Conservation (phyloP, 1,140 invertebrate species). For the Drosophila sucinea region DNA sequence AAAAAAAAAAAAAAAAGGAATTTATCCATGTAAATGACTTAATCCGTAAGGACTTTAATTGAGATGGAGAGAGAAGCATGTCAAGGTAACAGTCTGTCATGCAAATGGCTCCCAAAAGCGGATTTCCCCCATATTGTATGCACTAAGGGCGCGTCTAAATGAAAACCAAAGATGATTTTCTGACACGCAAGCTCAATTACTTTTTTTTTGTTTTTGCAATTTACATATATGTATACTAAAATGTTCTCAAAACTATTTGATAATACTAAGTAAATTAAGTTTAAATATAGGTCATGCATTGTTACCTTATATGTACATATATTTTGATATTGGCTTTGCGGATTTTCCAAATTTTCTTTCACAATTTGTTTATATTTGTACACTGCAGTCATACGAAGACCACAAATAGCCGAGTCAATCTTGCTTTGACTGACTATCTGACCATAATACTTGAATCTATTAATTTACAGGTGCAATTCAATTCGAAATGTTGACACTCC, state of each 20-base stretch:
- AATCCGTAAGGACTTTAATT: constrained; percentile 55
- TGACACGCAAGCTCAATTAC: constrained; percentile 52
- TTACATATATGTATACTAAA: neutral
- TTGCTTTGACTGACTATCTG: too few relatives aligned
- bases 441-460: too few relatives aligned
- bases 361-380: too few relatives aligned
- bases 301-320: neutral
- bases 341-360: too few relatives aligned
- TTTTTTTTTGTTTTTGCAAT: neutral
- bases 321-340: too few relatives aligned
- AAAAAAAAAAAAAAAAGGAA: constrained; percentile 42
- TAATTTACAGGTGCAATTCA: too few relatives aligned
- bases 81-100: constrained; percentile 55
- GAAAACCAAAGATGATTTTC: constrained; percentile 31
- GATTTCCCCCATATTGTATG: constrained; percentile 13
- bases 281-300: constrained; percentile 5
- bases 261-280: neutral
- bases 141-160: constrained; percentile 37
- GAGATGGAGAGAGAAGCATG: constrained; percentile 36
- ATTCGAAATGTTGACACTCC: too few relatives aligned
- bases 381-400: neutral
- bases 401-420: neutral
- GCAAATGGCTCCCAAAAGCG: constrained; percentile 26
- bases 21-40: constrained; percentile 48
- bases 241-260: constrained; percentile 4